Conservation (phyloP, 2,888 invertebrate genomes). For the Hyppa rectilinea region DNA sequence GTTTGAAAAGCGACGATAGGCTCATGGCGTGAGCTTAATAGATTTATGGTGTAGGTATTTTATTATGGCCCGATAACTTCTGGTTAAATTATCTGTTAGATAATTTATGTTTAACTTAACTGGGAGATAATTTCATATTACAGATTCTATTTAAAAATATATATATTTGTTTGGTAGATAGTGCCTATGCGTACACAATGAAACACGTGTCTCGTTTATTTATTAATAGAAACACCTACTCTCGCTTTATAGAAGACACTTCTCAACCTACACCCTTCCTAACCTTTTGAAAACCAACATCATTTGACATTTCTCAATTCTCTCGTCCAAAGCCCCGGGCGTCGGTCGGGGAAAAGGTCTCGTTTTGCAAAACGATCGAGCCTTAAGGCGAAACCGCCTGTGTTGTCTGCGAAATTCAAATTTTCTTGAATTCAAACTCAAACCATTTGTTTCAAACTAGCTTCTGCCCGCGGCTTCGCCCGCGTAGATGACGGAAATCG, state of each 20-base stretch:
- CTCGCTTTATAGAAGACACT: not conserved
- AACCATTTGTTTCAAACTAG: too few species aligned
- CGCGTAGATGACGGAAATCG: too few species aligned
- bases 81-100: not conserved
- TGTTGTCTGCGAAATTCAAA: too few species aligned
- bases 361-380: conserved; percentile 16
- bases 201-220: not conserved
- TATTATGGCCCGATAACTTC: not conserved
- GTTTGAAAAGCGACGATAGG: conserved; percentile 4
- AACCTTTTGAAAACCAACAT: conserved; percentile 20
- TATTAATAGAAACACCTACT: conserved; percentile 14
- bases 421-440: too few species aligned
- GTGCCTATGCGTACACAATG: not conserved
- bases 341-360: not conserved
- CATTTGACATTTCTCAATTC: conserved; percentile 37
- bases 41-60: conserved; percentile 15
- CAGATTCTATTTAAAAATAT: too few species aligned
- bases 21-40: conserved; percentile 14
- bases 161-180: too few species aligned
- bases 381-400: not conserved
- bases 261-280: not conserved
- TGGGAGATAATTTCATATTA: not conserved
- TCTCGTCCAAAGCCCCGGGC: not conserved
- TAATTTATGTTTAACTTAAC: too few species aligned
- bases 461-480: too few species aligned